Percentiles rank a stretch among this genome's conserved stretches.
Conservation (phyloP, 2,888 invertebrate species). For the Heliconius ethilla region DNA sequence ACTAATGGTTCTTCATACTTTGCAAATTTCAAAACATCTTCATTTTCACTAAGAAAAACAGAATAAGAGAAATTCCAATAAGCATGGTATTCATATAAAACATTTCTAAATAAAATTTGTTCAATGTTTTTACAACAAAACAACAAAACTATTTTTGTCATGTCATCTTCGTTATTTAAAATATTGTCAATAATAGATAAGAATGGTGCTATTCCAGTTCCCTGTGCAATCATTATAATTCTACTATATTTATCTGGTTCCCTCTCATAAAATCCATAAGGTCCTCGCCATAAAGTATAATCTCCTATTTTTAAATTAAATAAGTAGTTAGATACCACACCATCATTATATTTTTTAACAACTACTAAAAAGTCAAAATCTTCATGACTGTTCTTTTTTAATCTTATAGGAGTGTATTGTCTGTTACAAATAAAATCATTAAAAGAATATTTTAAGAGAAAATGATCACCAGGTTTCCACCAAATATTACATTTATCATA, state of each 20-base stretch:
- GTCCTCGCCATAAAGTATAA: slow-evolving; percentile 86
- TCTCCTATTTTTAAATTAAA: slow-evolving; percentile 71
- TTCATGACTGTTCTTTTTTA: slow-evolving; percentile 38
- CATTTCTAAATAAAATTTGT: slow-evolving; percentile 83
- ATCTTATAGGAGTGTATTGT: slow-evolving; percentile 70
- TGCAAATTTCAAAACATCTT: slow-evolving; percentile 35
- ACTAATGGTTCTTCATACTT: slow-evolving; percentile 81
- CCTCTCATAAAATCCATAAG: slow-evolving; percentile 84
- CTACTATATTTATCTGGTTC: slow-evolving; percentile 67
- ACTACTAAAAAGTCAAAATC: slow-evolving; percentile 81
- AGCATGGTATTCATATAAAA: slow-evolving; percentile 80
- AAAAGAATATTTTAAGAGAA: slow-evolving; percentile 62
- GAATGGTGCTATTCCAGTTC: slow-evolving; percentile 89
- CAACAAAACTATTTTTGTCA: slow-evolving; percentile 83
- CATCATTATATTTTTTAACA: slow-evolving; percentile 82
- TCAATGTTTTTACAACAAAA: slow-evolving; percentile 83
- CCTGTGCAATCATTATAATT: slow-evolving; percentile 83
- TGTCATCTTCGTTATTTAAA: slow-evolving; percentile 85
- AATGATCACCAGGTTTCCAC: slow-evolving; percentile 74
- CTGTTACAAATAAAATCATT: slow-evolving; percentile 55
- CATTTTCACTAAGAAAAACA: slow-evolving; percentile 76
- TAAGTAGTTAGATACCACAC: slow-evolving; percentile 82
- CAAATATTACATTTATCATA: slow-evolving; percentile 49
- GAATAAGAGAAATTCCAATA: slow-evolving; percentile 89
- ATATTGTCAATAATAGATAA: slow-evolving; percentile 83